Evolutionary conservation across 1,140 invertebrate genomes (phyloP), one percentile per base, ranked within the genome.

Genomic region (Pectinophora gossypiella): DNA sequence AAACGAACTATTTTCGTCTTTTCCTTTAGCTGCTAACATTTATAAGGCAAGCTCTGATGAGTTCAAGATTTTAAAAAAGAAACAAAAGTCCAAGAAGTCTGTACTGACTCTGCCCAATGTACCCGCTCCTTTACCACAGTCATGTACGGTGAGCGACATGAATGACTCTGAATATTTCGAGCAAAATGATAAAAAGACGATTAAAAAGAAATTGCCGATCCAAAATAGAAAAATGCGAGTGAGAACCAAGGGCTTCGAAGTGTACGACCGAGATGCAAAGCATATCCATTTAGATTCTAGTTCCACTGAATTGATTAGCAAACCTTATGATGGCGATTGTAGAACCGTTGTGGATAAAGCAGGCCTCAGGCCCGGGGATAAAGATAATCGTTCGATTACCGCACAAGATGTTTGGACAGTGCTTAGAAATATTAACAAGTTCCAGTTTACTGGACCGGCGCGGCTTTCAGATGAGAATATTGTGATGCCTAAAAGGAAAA

Each of bases 1-100:
- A 72, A 67, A 48, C 54, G 50, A 3, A 51, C 57, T 43, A 56
- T 72, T 19, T 13, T 81, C 76, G 0, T 78, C 79, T 6, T 76
- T 70, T 61, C 72, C 77, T 12, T 58, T 77, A 43, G 76, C 77
- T 42, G 56, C 57, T 22, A 76, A 70, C 45, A 58, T 85, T 18
- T 81, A 81, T 51, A 83, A 74, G 69, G 66, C 77, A 12, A 80
- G 67, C 54, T 86, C 83, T 13, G 79, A 80, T 56, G 78, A 86
- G 36, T 71, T 79, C 40, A 79, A 72, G 47, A 13, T 49, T 0
- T 7, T 32, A 4, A 80, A 76, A 32, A 58, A 49, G 51, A 23
- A 60, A 22, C 21, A 78, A 76, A 53, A 84, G 79, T 48, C 58
- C 21, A 83, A 81, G 48, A 78, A 79, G 55, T 81, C 76, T 3